Percentiles rank a stretch among this genome's conserved stretches.
Evolutionary conservation across 2,888 invertebrate genomes (phyloP).

Genomic region (Dastarcus helophoroides): DNA sequence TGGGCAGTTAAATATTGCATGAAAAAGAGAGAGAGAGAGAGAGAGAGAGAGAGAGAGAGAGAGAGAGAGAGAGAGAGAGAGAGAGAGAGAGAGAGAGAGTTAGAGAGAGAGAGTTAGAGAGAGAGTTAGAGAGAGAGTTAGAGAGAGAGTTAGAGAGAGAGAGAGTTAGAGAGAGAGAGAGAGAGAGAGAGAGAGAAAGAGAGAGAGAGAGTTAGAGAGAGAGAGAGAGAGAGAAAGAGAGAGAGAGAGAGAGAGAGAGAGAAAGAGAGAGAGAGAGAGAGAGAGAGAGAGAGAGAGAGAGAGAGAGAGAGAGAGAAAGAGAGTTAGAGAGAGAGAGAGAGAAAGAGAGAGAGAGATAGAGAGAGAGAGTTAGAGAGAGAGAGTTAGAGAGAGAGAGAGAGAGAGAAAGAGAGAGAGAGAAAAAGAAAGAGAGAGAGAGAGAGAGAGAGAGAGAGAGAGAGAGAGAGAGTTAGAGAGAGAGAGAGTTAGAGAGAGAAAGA

Average conservation of each 20-base stretch:
- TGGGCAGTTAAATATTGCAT: no score
- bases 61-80: slow-evolving; percentile 2
- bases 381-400: no score
- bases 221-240: slow-evolving; percentile 1
- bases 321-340: no score
- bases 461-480: no score
- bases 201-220: no score
- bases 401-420: slow-evolving; percentile 1
- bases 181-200: slow-evolving; percentile 1
- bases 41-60: slow-evolving; percentile 2
- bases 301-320: slow-evolving; percentile 1
- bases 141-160: no score
- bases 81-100: slow-evolving; percentile 2
- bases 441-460: slow-evolving; percentile 2
- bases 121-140: no score
- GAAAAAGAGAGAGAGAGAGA: slow-evolving; percentile 1
- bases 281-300: slow-evolving; percentile 2
- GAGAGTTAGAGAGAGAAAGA: no score
- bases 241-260: slow-evolving; percentile 2
- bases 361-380: no score
- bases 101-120: no score
- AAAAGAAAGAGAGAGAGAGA: slow-evolving; percentile 1
- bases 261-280: slow-evolving; percentile 1
- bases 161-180: no score
- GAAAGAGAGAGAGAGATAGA: no score